These are phyloP conservation scores for Orussus abietinus DNA, from an alignment of 1,140 invertebrate species.

Conservation along the genomic window DNA sequence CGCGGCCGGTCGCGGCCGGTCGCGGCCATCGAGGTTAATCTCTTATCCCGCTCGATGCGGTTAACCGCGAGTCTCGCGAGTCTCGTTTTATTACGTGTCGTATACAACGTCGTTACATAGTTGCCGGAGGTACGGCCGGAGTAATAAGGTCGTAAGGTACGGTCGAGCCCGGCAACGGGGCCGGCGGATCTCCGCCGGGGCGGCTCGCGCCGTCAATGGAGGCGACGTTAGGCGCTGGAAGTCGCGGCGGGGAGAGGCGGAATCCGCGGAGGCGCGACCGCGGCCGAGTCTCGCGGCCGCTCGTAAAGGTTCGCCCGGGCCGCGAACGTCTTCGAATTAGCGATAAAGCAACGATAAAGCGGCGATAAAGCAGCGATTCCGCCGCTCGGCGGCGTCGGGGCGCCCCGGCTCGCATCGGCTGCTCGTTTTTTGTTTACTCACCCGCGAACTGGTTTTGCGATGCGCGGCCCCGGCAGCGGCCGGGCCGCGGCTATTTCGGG, in stretches of 20 bases:
- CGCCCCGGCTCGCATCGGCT: constrained; percentile 30
- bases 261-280: constrained; percentile 26
- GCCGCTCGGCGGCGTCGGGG: no score
- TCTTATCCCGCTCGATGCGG: no score
- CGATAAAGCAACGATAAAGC: constrained; percentile 48
- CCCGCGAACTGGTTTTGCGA: constrained; percentile 54
- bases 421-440: constrained; percentile 56
- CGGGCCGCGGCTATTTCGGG: constrained; percentile 38
- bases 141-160: no score
- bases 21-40: no score
- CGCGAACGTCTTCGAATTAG: constrained; percentile 49
- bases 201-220: no score
- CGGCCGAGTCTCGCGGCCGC: constrained; percentile 28
- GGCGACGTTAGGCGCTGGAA: no score
- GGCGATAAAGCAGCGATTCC: constrained; percentile 45
- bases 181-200: no score
- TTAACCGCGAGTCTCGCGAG: constrained; percentile 23
- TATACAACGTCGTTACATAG: constrained; percentile 33
- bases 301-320: constrained; percentile 46
- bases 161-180: no score
- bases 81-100: constrained; percentile 36
- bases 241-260: no score
- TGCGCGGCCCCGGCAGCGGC: no score
- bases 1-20: no score
- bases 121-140: constrained; percentile 26